These are phyloP conservation scores for Mohoua ochrocephala DNA, from an alignment of 2,113 vertebrate genomes.

Conservation along the genomic window DNA sequence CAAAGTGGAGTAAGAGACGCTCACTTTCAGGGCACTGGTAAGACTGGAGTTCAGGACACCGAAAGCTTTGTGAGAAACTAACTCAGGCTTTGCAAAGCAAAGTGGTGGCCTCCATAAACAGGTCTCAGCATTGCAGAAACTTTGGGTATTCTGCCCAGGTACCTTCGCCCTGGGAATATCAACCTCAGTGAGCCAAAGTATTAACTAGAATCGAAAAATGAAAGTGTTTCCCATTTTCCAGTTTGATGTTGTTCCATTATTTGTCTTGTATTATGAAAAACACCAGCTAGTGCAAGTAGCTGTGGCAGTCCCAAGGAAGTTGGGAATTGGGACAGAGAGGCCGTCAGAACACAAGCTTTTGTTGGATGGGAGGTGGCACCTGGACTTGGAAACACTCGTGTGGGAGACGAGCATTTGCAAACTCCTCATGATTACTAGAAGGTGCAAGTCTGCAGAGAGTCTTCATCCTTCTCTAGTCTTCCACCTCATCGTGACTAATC, in stretches of 20 bases:
- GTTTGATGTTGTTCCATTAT: background rate
- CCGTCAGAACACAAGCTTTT: background rate
- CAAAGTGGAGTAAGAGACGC: accelerated
- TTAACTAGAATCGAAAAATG: background rate
- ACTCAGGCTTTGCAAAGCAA: background rate
- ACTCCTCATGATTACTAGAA: background rate
- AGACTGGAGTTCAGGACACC: background rate
- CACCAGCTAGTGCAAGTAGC: background rate
- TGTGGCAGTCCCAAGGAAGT: background rate
- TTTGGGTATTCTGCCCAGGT: background rate
- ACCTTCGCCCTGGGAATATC: background rate
- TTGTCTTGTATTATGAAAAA: background rate
- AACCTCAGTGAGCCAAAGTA: background rate
- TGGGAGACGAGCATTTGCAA: background rate
- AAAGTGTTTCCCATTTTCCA: background rate
- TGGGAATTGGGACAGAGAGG: background rate
- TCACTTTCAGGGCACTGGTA: background rate
- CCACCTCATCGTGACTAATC: background rate
- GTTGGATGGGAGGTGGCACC: background rate
- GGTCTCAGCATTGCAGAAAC: background rate
- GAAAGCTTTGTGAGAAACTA: background rate
- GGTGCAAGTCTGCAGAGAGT: background rate
- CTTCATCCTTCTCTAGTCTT: background rate
- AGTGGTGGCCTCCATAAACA: background rate
- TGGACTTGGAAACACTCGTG: accelerated